phyloP scores from a whole-genome alignment of 2,113 vertebrate genomes.

The Nanger granti region DNA sequence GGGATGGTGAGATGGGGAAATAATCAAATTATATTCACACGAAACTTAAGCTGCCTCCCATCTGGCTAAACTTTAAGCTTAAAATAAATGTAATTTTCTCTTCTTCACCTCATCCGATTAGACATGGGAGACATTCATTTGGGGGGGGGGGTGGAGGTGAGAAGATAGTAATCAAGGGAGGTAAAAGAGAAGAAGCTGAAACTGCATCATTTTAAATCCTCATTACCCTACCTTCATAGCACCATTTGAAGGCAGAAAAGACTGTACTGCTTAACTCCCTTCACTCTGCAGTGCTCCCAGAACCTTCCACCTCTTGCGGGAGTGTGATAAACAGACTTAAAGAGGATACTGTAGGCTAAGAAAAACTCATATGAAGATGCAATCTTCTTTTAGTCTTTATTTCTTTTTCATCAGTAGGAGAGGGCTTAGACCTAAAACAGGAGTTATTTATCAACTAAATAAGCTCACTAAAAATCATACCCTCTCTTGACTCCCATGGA shows the following conservation, averaged over 20 bases:
- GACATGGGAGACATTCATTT: not conserved
- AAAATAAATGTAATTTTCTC: constrained; percentile 49
- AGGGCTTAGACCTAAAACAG: not conserved
- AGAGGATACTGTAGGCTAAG: not conserved
- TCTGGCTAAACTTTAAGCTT: constrained; percentile 44
- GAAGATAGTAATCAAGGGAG: not conserved
- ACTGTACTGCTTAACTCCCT: not conserved
- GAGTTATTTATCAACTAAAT: not conserved
- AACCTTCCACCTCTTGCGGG: not conserved
- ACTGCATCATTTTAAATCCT: not conserved
- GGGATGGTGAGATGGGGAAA: not conserved
- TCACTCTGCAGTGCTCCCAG: not conserved
- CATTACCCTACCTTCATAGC: not conserved
- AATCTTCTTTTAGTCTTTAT: not conserved
- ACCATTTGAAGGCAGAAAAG: not conserved
- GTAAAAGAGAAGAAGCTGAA: not conserved
- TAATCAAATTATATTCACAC: constrained; percentile 44
- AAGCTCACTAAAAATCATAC: not conserved
- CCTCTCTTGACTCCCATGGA: not conserved
- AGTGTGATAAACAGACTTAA: not conserved
- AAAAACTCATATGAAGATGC: not conserved
- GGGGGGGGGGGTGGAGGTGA: not conserved
- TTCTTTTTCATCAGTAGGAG: not conserved
- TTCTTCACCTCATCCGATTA: not conserved
- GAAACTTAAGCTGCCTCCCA: constrained; percentile 35